Conservation (phyloP, 2,797 vertebrate genomes). For the Calcarius lapponicus region DNA sequence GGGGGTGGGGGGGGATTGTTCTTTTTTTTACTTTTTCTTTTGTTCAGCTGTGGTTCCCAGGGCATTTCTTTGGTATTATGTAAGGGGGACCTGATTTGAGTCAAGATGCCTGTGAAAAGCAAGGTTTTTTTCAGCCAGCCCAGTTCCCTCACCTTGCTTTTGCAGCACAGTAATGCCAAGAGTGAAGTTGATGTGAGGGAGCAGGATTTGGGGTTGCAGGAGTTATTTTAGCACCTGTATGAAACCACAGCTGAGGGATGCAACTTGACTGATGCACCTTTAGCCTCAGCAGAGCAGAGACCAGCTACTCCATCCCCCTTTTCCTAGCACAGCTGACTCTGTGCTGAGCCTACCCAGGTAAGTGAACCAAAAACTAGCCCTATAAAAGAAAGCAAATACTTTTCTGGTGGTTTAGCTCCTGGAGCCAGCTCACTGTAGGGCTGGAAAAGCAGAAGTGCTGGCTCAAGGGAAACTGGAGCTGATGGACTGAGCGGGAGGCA, state of each 20-base stretch:
- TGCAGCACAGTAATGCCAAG: background rate
- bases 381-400: background rate
- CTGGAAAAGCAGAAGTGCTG: slow-evolving; percentile 5
- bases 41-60: background rate
- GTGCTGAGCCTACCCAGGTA: background rate
- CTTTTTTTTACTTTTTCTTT: background rate
- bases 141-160: background rate
- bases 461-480: background rate
- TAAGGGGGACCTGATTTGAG: background rate
- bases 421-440: background rate
- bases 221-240: background rate
- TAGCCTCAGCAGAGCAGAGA: background rate
- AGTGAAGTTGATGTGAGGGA: background rate
- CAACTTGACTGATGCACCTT: background rate
- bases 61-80: background rate
- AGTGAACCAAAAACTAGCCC: background rate
- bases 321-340: background rate
- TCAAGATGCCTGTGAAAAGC: background rate
- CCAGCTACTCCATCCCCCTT: background rate
- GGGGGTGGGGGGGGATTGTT: too few species aligned
- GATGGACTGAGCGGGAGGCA: accelerated
- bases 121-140: background rate
- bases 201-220: background rate
- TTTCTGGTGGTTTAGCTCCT: background rate
- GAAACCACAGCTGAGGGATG: background rate